Base-by-base conservation (phyloP, 2,888 invertebrate genomes). In the Carcina quercana region DNA sequence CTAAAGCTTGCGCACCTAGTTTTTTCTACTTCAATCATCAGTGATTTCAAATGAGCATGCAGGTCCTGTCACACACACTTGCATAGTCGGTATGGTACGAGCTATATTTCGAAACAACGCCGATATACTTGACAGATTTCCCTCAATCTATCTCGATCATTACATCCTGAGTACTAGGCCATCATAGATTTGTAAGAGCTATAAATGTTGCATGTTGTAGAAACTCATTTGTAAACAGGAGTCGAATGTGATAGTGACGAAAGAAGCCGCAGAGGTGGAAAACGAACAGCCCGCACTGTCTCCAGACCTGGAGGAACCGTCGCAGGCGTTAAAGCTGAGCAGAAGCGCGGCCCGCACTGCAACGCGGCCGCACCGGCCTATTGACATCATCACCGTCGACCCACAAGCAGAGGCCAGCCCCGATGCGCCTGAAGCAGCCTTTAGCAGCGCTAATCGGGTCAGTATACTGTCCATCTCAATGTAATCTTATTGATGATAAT, bases 381-480 rank as follows among this genome's bases (percentile, higher is more conserved):
- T 88, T 38, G 88, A 88, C 43, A 86, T 88, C 6, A 86, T 88
- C 20, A 84, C 87, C 10, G 70, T 87, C 22, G 87, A 87, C 35
- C 87, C 87, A 0, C 76, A 83, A 28, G 60, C 73, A 0, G 55
- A 63, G 12, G 46, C 59, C 37, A 76, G 71, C 26, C 73, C 80
- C 1, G 85, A 85, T 37, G 86, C 79, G 5, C 86, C 86, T 0
- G 87, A 88, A 43, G 78, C 85, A 0, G 88, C 89, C 1, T 87
- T 87, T 38, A 89, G 86, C 43, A 86, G 82, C 45, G 87, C 88
- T 21, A 89, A 88, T 44, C 85, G 92, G 43, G 89, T 89, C 63
- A 68, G 70, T n/a, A n/a, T n/a, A n/a, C n/a, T n/a, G n/a, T n/a
- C n/a, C n/a, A n/a, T n/a, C n/a, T n/a, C n/a, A n/a, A n/a, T n/a